Evolutionary conservation across 2,888 invertebrate genomes (phyloP).

Genomic region (Copidosoma aretas): DNA sequence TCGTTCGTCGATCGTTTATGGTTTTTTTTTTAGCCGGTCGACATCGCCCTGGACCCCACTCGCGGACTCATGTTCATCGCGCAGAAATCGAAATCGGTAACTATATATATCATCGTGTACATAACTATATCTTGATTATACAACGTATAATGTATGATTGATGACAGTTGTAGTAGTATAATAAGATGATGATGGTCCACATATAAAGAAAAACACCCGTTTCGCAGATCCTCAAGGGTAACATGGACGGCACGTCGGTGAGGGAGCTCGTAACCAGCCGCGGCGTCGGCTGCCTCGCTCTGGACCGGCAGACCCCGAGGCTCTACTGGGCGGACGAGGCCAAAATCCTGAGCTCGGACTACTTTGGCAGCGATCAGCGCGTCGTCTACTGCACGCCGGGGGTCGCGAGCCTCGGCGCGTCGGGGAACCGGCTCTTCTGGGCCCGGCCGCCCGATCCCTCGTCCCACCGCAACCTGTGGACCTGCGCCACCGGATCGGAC

Average conservation of each 20-base stretch:
- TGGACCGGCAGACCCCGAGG: constrained; percentile 13
- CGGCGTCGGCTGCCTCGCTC: neutral
- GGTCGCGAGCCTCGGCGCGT: constrained; percentile 12
- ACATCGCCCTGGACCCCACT: constrained; percentile 21
- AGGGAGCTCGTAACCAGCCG: constrained; percentile 9
- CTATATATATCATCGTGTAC: neutral
- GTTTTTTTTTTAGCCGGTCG: too few species aligned
- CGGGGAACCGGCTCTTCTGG: constrained; percentile 26
- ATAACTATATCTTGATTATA: too few species aligned
- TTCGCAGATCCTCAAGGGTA: constrained; percentile 26
- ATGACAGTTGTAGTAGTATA: too few species aligned
- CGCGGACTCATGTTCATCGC: constrained; percentile 27
- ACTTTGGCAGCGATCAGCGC: constrained; percentile 11
- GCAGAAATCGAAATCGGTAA: constrained; percentile 32
- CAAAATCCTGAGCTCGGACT: constrained; percentile 24
- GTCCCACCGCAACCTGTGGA: constrained; percentile 10
- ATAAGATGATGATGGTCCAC: too few species aligned
- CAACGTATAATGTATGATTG: too few species aligned
- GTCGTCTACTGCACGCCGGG: neutral
- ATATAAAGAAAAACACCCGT: neutral
- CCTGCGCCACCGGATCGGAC: neutral
- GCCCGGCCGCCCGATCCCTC: neutral
- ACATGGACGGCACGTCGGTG: constrained; percentile 24
- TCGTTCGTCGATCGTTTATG: too few species aligned
- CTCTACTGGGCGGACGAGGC: constrained; percentile 23